phyloP scores from a whole-genome alignment of 2,888 invertebrate species.

The Hemistola chrysoprasaria region DNA sequence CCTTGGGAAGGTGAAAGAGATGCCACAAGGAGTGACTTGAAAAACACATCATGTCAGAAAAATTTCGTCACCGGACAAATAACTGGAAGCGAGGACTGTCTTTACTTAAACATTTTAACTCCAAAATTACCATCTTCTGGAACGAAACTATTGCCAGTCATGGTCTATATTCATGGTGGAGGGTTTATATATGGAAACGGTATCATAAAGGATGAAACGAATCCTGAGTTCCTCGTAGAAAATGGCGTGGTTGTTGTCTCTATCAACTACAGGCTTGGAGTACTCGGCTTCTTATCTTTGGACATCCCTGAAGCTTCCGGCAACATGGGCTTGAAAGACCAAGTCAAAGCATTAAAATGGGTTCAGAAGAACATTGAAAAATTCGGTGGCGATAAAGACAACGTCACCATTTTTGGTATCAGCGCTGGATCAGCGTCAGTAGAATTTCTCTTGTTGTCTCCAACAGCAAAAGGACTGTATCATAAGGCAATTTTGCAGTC shows the following conservation, averaged over 20 bases:
- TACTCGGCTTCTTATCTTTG: constrained; percentile 60
- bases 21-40: constrained; percentile 59
- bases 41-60: constrained; percentile 40
- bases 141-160: constrained; percentile 43
- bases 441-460: constrained; percentile 52
- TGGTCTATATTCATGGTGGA: constrained; percentile 65
- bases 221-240: constrained; percentile 59
- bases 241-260: constrained; percentile 57
- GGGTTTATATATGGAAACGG: constrained; percentile 57
- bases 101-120: constrained; percentile 59
- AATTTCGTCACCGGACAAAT: constrained; percentile 28
- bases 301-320: constrained; percentile 54
- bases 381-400: constrained; percentile 54
- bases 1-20: constrained; percentile 69
- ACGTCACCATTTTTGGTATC: constrained; percentile 53
- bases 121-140: constrained; percentile 40
- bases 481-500: constrained; percentile 59
- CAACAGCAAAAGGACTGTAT: constrained; percentile 47
- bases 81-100: constrained; percentile 59
- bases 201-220: constrained; percentile 41
- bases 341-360: constrained; percentile 58
- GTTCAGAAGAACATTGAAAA: constrained; percentile 49
- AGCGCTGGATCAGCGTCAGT: constrained; percentile 54
- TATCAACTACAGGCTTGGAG: constrained; percentile 63
- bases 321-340: constrained; percentile 65